These are phyloP conservation scores for Pardalotus punctatus DNA, from an alignment of 2,113 vertebrate species.

Conservation along the genomic window DNA sequence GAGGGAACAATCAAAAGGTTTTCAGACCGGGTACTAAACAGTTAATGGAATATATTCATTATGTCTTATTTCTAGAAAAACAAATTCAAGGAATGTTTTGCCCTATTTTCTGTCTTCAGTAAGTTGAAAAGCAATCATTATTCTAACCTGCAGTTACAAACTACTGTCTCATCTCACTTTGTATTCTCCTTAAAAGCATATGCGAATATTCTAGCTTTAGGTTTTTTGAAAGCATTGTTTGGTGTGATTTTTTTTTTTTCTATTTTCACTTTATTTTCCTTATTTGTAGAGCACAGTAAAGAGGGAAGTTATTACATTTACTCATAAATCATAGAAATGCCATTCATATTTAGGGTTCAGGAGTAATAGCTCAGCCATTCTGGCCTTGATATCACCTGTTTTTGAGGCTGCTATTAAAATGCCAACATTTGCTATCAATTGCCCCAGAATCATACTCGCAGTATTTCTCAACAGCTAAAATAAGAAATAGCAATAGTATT, in stretches of 20 bases:
- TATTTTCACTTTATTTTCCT: neutral
- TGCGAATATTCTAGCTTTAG: neutral
- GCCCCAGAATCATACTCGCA: neutral
- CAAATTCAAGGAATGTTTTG: neutral
- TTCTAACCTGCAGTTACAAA: neutral
- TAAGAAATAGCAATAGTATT: neutral
- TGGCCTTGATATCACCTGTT: neutral
- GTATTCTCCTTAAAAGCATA: neutral
- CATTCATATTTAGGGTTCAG: neutral
- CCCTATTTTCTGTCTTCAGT: neutral
- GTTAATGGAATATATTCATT: conserved; percentile 1
- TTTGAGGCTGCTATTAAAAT: neutral
- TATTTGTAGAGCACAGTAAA: neutral
- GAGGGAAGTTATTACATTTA: neutral
- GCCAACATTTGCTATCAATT: neutral
- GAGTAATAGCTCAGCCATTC: neutral
- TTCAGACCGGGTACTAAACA: neutral
- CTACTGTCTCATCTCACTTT: neutral
- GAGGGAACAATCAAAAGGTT: neutral
- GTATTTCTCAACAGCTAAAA: neutral
- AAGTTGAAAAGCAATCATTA: neutral
- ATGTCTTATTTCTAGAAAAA: conserved; percentile 19
- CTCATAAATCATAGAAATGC: neutral
- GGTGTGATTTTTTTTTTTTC: neutral
- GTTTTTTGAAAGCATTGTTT: neutral